A percentile compares a stretch with the other conserved stretches of the same genome.
Evolutionary conservation across 2,113 vertebrate species (phyloP).

Genomic region (Gobio gobio): DNA sequence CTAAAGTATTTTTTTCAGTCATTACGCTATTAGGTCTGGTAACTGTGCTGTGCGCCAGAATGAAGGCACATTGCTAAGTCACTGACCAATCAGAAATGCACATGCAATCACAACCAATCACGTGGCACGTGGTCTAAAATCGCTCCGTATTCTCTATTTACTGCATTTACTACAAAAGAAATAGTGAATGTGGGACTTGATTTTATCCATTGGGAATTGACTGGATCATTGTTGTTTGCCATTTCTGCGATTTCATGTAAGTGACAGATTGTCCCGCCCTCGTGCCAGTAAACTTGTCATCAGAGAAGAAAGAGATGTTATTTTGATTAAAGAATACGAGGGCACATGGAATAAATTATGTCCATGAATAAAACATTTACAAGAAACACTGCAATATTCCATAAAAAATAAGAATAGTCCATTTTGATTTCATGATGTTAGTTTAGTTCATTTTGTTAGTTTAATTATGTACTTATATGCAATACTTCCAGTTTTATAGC

Average conservation of each 20-base stretch:
- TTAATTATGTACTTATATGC: not conserved
- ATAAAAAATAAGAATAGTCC: too few relatives aligned
- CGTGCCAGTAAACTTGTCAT: too few relatives aligned
- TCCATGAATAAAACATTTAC: too few relatives aligned
- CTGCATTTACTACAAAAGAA: not conserved
- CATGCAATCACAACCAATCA: slow-evolving; percentile 5
- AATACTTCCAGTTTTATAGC: not conserved
- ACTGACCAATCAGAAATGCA: not conserved
- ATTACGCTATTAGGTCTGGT: not conserved
- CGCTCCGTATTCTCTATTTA: not conserved
- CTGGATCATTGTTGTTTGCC: too few relatives aligned
- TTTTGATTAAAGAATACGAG: too few relatives aligned
- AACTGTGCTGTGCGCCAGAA: not conserved
- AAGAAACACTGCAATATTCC: too few relatives aligned
- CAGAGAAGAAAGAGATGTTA: too few relatives aligned
- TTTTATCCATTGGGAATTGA: too few relatives aligned
- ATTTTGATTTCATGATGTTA: too few relatives aligned
- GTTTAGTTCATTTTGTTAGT: not conserved
- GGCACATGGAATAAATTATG: too few relatives aligned
- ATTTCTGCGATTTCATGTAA: too few relatives aligned
- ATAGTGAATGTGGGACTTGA: not conserved
- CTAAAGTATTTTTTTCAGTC: not conserved
- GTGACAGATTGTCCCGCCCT: too few relatives aligned
- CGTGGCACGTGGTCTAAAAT: not conserved
- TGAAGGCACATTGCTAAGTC: not conserved